These are phyloP conservation scores for Neopelma chrysocephalum DNA, from an alignment of 2,797 vertebrate genomes.

Conservation along the genomic window DNA sequence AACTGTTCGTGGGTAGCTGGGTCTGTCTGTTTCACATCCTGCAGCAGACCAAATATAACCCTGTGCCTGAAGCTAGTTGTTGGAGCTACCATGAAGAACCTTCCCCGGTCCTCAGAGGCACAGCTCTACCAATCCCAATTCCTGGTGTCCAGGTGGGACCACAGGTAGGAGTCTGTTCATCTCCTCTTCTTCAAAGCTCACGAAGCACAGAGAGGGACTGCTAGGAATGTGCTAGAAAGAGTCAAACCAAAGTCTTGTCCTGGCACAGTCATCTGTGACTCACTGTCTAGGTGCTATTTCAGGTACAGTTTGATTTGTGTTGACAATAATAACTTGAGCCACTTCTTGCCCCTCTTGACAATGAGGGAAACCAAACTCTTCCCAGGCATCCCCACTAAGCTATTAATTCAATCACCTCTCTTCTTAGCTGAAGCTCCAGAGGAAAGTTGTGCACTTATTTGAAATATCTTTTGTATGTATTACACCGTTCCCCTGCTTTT, in stretches of 20 bases:
- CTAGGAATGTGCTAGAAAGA: neutral
- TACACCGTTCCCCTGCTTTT: neutral
- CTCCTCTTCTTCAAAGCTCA: neutral
- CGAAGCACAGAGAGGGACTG: neutral
- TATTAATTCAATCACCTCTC: neutral
- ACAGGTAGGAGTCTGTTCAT: neutral
- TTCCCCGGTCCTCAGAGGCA: neutral
- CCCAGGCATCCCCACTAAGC: neutral
- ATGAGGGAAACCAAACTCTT: neutral
- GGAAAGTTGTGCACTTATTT: neutral
- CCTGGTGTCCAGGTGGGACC: neutral
- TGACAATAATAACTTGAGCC: neutral
- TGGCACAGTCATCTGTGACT: neutral
- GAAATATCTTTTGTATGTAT: neutral
- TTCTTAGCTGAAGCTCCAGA: neutral
- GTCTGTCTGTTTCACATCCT: neutral
- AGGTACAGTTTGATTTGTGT: neutral
- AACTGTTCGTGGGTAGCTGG: neutral
- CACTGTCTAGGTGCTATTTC: neutral
- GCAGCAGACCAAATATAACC: neutral
- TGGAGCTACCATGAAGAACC: neutral
- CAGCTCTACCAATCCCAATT: neutral
- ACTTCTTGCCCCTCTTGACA: neutral
- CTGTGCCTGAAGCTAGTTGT: neutral
- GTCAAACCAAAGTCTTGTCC: neutral